Evolutionary conservation across 1,140 invertebrate species (phyloP).

Genomic region (Zaprionus africanus): DNA sequence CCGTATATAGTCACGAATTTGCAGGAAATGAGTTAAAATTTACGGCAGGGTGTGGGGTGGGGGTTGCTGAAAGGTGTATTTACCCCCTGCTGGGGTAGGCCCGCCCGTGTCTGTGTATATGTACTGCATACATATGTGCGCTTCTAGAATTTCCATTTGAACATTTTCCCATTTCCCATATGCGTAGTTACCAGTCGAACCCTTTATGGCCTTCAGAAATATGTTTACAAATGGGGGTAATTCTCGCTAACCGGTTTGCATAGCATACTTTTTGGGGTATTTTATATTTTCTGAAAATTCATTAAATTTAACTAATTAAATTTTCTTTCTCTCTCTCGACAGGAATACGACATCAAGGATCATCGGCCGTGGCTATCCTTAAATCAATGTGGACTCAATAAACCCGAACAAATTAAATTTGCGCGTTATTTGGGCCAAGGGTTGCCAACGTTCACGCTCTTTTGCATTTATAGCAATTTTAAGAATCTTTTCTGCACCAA

Average conservation of each 20-base stretch:
- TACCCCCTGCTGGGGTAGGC: background rate
- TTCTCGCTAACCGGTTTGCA: background rate
- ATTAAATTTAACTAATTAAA: constrained; percentile 6
- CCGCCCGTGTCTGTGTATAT: background rate
- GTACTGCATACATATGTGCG: background rate
- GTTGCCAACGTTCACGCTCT: constrained; percentile 82
- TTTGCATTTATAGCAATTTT: constrained; percentile 85
- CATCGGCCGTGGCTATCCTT: constrained; percentile 82
- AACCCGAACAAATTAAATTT: constrained; percentile 84
- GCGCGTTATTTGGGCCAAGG: constrained; percentile 83
- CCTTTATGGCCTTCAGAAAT: background rate
- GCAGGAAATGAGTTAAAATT: constrained; percentile 60
- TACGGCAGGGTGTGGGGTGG: constrained; percentile 1
- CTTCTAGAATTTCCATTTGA: constrained; percentile 9
- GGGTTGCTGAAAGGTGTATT: constrained; percentile 14
- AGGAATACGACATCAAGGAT: constrained; percentile 84
- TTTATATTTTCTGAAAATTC: constrained; percentile 11
- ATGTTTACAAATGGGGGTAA: background rate
- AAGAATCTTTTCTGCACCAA: constrained; percentile 84
- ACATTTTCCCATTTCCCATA: constrained; percentile 19
- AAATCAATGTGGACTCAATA: constrained; percentile 82
- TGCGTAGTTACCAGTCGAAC: constrained; percentile 4
- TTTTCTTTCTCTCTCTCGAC: background rate
- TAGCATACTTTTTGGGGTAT: constrained; percentile 32
- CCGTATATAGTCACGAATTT: constrained; percentile 10